Conservation (phyloP, 1,140 invertebrate genomes). For the Psix sp. region DNA sequence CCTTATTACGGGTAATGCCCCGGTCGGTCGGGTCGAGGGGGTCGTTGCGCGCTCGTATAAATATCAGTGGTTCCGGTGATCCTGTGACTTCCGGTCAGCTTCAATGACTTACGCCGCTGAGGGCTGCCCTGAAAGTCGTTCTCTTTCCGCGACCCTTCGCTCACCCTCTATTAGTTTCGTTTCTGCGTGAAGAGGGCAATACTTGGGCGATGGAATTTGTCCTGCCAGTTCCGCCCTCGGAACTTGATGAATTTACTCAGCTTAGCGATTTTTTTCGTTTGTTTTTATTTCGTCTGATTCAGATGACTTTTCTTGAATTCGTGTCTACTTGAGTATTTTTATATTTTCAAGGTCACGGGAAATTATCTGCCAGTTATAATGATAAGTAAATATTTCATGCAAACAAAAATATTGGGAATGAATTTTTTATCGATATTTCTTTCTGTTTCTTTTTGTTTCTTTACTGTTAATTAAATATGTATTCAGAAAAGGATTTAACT, state of each 20-base stretch:
- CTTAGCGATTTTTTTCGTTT: conserved; percentile 17
- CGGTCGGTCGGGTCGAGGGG: conserved; percentile 66
- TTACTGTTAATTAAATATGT: too few species aligned
- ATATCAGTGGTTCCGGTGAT: conserved; percentile 77
- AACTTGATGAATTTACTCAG: conserved; percentile 59
- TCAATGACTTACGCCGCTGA: conserved; percentile 71
- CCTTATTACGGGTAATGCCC: conserved; percentile 78
- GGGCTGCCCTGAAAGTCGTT: conserved; percentile 47
- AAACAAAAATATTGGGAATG: too few species aligned
- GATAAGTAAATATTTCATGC: too few species aligned
- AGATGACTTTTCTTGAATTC: conserved; percentile 22
- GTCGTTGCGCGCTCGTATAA: conserved; percentile 71
- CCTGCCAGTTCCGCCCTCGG: conserved; percentile 59
- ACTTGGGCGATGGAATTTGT: conserved; percentile 68
- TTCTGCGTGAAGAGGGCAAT: conserved; percentile 58
- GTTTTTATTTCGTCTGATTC: conserved; percentile 22
- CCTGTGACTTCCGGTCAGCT: conserved; percentile 73
- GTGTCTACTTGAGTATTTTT: neutral
- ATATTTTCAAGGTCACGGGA: too few species aligned
- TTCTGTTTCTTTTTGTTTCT: too few species aligned
- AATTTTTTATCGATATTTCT: too few species aligned
- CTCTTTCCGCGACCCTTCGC: conserved; percentile 43
- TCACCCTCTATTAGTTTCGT: conserved; percentile 21
- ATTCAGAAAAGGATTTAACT: too few species aligned
- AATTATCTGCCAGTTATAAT: too few species aligned